phyloP scores from a whole-genome alignment of 2,888 invertebrate genomes.

The Ecliptopera silaceata region DNA sequence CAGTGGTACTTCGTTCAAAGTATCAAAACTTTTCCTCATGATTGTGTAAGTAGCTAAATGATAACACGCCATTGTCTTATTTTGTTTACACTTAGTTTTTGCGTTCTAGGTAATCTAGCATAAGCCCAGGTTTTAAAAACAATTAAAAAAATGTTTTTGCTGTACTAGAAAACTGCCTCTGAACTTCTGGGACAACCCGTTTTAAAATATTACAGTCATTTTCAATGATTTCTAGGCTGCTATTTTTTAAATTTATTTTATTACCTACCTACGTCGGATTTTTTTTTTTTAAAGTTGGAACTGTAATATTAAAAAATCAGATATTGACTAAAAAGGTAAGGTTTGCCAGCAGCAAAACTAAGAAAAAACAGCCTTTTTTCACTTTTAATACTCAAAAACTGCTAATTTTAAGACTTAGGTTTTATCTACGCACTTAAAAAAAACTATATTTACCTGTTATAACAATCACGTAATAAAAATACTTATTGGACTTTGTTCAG shows the following conservation, averaged over 20 bases:
- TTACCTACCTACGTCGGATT: too few species aligned
- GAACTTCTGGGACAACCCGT: too few species aligned
- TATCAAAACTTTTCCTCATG: constrained; percentile 26
- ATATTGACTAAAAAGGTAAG: too few species aligned
- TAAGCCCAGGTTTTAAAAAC: background rate
- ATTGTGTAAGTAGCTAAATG: constrained; percentile 19
- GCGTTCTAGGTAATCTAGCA: constrained; percentile 19
- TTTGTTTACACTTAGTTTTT: constrained; percentile 36
- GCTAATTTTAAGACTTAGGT: background rate
- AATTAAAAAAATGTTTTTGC: background rate
- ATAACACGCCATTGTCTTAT: constrained; percentile 32
- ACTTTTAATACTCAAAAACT: background rate
- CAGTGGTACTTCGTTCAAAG: constrained; percentile 11
- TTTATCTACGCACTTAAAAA: background rate
- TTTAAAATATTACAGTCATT: too few species aligned
- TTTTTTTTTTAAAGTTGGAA: too few species aligned
- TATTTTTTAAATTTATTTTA: too few species aligned
- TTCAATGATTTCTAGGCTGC: too few species aligned
- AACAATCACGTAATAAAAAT: background rate
- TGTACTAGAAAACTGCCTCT: too few species aligned
- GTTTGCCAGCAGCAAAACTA: too few species aligned
- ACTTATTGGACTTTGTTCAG: constrained; percentile 1
- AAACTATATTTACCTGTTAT: background rate
- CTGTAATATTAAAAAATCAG: too few species aligned
- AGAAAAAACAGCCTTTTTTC: too few species aligned